phyloP scores from a whole-genome alignment of 2,797 vertebrate species.

The Scolopax bukidnonensis region DNA sequence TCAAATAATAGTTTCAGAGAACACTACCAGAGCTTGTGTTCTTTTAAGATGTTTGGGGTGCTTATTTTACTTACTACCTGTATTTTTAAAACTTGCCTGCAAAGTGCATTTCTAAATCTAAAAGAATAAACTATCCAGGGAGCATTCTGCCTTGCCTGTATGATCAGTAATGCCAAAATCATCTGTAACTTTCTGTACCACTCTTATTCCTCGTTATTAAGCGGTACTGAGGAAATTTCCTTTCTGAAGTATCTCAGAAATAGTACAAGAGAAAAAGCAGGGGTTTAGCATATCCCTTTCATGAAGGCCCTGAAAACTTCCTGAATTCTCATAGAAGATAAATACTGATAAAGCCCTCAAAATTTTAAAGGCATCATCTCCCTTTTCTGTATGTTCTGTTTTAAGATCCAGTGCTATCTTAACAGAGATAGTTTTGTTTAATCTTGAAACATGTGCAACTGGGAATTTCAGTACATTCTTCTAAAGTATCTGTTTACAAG shows the following conservation, averaged over 20 bases:
- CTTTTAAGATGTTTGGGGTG: not conserved
- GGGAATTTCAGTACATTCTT: not conserved
- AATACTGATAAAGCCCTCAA: not conserved
- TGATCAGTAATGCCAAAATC: not conserved
- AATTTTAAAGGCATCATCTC: not conserved
- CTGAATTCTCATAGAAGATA: not conserved
- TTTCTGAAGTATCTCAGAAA: conserved; percentile 27
- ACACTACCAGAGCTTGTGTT: not conserved
- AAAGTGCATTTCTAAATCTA: not conserved
- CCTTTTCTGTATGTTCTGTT: not conserved
- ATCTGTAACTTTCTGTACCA: not conserved
- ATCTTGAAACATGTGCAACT: not conserved
- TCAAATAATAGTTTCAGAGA: not conserved
- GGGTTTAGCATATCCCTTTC: not conserved
- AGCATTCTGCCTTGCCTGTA: not conserved
- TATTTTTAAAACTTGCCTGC: not conserved
- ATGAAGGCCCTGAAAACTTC: not conserved
- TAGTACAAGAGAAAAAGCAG: not conserved
- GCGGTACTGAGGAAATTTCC: not conserved
- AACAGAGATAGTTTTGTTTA: not conserved
- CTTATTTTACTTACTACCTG: not conserved
- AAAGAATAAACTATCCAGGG: not conserved
- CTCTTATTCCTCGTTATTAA: not conserved
- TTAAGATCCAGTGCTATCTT: not conserved
- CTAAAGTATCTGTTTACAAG: not conserved